Conservation (phyloP, 1,140 invertebrate species). For the Holcopasites calliopsidis region DNA sequence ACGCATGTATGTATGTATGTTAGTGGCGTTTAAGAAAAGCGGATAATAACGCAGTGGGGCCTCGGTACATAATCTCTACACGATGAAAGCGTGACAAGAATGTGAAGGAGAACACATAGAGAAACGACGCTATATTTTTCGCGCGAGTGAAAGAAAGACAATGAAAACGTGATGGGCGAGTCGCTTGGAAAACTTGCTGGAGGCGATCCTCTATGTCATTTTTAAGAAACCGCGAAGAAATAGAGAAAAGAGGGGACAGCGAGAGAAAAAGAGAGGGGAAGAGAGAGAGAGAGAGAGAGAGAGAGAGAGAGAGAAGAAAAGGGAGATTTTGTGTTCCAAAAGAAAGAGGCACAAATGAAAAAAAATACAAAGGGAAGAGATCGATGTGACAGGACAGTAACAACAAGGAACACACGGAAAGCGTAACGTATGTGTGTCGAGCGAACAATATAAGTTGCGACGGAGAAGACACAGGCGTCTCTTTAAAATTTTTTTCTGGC, state of each 20-base stretch:
- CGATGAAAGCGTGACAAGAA: slow-evolving; percentile 26
- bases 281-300: background rate
- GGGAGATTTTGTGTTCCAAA: too few relatives aligned
- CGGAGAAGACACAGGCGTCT: slow-evolving; percentile 33
- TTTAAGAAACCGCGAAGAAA: background rate
- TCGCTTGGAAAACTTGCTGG: background rate
- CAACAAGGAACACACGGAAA: slow-evolving; percentile 50
- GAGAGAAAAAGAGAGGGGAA: background rate
- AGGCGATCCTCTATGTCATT: background rate
- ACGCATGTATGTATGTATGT: too few relatives aligned
- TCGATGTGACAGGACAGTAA: too few relatives aligned
- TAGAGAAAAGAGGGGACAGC: too few relatives aligned
- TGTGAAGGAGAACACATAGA: background rate
- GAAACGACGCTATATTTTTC: background rate
- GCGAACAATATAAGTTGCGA: slow-evolving; percentile 22
- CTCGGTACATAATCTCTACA: background rate
- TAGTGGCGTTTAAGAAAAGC: too few relatives aligned
- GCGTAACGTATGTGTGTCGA: slow-evolving; percentile 32
- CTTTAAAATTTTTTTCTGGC: slow-evolving; percentile 6
- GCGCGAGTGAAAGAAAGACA: background rate
- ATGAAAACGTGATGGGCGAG: too few relatives aligned
- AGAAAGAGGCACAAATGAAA: too few relatives aligned
- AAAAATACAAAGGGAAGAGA: too few relatives aligned
- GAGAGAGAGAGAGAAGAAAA: background rate
- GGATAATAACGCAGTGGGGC: background rate